Evolutionary conservation across 2,797 vertebrate species (phyloP).

Genomic region (Sebastes taczanowskii): DNA sequence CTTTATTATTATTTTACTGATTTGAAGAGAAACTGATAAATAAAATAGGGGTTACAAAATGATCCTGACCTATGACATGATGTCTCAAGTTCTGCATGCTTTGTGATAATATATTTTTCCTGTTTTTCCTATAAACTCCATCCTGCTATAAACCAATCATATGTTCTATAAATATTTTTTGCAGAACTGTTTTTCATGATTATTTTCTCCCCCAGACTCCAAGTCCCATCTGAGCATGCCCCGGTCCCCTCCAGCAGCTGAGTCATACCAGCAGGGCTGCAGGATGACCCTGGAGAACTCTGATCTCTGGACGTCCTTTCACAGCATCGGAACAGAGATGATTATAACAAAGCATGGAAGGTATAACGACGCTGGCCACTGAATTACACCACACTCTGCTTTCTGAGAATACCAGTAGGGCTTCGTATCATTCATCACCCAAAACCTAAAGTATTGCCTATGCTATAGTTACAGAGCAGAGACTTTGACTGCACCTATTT

Average conservation of each 20-base stretch:
- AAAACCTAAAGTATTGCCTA: background rate
- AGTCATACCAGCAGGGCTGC: constrained; percentile 64
- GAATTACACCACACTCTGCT: background rate
- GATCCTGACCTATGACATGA: background rate
- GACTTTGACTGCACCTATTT: background rate
- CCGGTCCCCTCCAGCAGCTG: constrained; percentile 22
- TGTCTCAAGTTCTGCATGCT: background rate
- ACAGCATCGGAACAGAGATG: constrained; percentile 85
- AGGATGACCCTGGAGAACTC: constrained; percentile 81
- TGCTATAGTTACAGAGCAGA: background rate
- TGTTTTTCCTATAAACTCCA: background rate
- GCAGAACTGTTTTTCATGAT: background rate
- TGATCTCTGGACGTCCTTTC: constrained; percentile 86
- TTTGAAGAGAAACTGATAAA: background rate
- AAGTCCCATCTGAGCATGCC: constrained; percentile 40
- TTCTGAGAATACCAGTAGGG: background rate
- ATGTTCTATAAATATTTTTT: background rate
- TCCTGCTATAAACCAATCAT: background rate
- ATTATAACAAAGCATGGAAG: constrained; percentile 88
- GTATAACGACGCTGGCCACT: constrained; percentile 48
- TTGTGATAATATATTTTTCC: background rate
- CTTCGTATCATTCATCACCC: background rate
- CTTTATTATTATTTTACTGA: background rate
- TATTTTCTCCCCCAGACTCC: constrained; percentile 47
- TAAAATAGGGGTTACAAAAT: background rate